phyloP scores from a whole-genome alignment of 2,888 invertebrate genomes.

The Hyppa rectilinea region DNA sequence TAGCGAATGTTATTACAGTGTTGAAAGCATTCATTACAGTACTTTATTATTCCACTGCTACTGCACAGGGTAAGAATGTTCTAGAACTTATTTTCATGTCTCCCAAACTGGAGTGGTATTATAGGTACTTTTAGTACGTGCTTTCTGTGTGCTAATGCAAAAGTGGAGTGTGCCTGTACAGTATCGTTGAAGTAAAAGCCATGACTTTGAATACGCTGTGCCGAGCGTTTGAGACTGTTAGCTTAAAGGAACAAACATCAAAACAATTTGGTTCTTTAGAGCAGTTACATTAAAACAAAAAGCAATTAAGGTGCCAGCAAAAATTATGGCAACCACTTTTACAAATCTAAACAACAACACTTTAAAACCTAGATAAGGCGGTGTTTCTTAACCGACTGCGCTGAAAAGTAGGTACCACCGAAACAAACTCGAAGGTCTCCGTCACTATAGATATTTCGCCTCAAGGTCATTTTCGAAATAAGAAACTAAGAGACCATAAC shows the following conservation, averaged over 20 bases:
- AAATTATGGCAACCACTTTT: too few relatives aligned
- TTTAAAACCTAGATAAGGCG: too few relatives aligned
- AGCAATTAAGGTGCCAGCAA: too few relatives aligned
- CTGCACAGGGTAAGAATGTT: neutral
- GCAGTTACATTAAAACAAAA: too few relatives aligned
- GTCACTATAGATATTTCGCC: neutral
- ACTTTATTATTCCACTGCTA: slow-evolving; percentile 8
- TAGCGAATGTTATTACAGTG: slow-evolving; percentile 41
- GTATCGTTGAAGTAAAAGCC: slow-evolving; percentile 1
- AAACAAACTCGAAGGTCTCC: too few relatives aligned
- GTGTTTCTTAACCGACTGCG: too few relatives aligned
- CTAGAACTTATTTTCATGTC: neutral
- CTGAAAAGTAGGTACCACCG: too few relatives aligned
- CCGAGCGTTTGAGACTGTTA: neutral
- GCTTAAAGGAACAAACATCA: slow-evolving; percentile 11
- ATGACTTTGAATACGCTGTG: slow-evolving; percentile 3
- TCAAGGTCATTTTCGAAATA: neutral
- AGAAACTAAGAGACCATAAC: neutral
- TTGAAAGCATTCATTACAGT: slow-evolving; percentile 28
- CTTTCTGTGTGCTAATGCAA: too few relatives aligned
- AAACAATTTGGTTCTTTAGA: neutral
- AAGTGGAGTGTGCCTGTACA: neutral
- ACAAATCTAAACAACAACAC: too few relatives aligned
- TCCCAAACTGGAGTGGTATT: neutral
- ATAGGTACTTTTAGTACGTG: neutral